phyloP scores from a whole-genome alignment of 2,113 vertebrate species.

The Chiloscyllium plagiosum region DNA sequence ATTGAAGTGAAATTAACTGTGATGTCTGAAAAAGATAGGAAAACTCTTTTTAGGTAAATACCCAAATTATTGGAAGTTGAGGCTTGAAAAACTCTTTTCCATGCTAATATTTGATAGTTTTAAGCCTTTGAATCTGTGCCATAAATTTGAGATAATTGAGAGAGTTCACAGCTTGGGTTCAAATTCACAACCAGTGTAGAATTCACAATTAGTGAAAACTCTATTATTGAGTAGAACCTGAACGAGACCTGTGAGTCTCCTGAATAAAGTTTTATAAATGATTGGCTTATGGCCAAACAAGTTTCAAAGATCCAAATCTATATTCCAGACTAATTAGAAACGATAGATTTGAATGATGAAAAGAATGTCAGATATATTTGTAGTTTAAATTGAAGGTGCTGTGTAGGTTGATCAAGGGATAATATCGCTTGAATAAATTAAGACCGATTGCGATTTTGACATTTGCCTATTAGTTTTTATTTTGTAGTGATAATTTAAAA shows the following conservation, averaged over 20 bases:
- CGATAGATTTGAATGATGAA: background rate
- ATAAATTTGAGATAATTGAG: background rate
- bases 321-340: background rate
- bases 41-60: background rate
- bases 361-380: slow-evolving; percentile 28
- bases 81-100: background rate
- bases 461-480: background rate
- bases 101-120: background rate
- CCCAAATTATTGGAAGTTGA: background rate
- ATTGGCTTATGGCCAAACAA: background rate
- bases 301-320: slow-evolving; percentile 17
- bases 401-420: background rate
- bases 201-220: background rate
- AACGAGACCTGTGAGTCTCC: no score
- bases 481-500: background rate
- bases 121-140: background rate
- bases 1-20: background rate
- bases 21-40: background rate
- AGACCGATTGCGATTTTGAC: background rate
- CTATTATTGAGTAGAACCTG: background rate
- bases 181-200: background rate
- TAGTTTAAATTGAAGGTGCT: background rate
- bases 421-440: background rate
- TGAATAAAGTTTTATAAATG: background rate
- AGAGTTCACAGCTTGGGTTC: background rate